Conservation (phyloP, 2,797 vertebrate species). For the Menidia menidia region DNA sequence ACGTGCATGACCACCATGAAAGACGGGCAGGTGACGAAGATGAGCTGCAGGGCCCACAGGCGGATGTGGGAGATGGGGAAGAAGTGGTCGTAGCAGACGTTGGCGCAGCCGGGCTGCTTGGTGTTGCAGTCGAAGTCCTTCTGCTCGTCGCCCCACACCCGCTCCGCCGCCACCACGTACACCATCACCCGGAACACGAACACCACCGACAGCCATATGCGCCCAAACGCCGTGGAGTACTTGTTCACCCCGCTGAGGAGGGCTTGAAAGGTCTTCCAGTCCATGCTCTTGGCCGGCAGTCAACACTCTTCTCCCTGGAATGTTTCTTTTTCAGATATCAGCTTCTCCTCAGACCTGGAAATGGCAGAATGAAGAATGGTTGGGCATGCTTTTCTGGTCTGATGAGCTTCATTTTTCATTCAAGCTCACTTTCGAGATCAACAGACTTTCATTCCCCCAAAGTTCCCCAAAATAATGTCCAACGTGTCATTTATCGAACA, state of each 20-base stretch:
- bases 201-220: constrained; percentile 97
- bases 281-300: constrained; percentile 82
- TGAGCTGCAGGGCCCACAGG: constrained; percentile 98
- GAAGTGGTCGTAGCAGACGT: constrained; percentile 92
- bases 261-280: constrained; percentile 94
- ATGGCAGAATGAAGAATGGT: constrained; percentile 29
- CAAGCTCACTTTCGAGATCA: not conserved
- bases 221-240: constrained; percentile 94
- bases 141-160: constrained; percentile 96
- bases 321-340: constrained; percentile 8
- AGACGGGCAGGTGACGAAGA: constrained; percentile 96
- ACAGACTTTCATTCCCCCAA: not conserved
- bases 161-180: constrained; percentile 95
- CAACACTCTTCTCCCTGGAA: constrained; percentile 25
- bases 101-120: constrained; percentile 94
- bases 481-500: not conserved
- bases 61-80: constrained; percentile 98
- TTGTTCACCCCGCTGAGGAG: constrained; percentile 96
- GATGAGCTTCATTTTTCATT: constrained; percentile 1
- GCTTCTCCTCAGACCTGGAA: constrained; percentile 49
- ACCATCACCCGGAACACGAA: constrained; percentile 97
- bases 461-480: not conserved
- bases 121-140: constrained; percentile 99
- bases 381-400: constrained; percentile 15
- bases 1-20: constrained; percentile 97